These are phyloP conservation scores for Terrapene triunguis DNA, from an alignment of 2,113 vertebrate species.

Conservation along the genomic window DNA sequence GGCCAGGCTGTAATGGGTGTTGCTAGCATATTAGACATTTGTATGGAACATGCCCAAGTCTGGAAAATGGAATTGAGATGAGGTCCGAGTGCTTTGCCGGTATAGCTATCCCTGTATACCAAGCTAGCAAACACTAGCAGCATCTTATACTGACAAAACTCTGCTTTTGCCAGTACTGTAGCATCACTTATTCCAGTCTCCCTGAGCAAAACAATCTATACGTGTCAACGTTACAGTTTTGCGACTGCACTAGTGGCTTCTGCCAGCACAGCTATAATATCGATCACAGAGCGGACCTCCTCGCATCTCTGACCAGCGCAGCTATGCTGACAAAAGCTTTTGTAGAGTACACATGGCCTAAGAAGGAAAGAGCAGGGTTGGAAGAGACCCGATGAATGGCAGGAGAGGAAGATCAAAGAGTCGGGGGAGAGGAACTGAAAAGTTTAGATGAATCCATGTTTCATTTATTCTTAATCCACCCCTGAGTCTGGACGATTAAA, in stretches of 20 bases:
- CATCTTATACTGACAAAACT: too few species aligned
- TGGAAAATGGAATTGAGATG: background rate
- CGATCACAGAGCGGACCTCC: background rate
- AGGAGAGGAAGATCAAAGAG: background rate
- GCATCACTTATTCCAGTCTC: background rate
- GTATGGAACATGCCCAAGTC: background rate
- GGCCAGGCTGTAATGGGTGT: background rate
- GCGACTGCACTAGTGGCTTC: background rate
- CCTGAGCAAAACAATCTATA: background rate
- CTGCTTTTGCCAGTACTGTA: too few species aligned
- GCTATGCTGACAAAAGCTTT: background rate
- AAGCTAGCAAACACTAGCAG: too few species aligned
- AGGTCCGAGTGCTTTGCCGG: background rate
- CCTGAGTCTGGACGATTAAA: background rate
- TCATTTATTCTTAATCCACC: background rate
- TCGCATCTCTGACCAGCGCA: background rate
- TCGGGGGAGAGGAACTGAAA: background rate
- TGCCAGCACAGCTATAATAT: background rate
- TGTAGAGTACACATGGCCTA: background rate
- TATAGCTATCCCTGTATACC: too few species aligned
- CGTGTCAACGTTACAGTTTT: background rate
- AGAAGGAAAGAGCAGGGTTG: background rate
- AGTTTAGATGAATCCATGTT: fast-evolving
- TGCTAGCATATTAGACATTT: fast-evolving
- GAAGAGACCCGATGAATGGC: background rate